Conservation (phyloP, 2,888 invertebrate species). For the Heliconius erato region DNA sequence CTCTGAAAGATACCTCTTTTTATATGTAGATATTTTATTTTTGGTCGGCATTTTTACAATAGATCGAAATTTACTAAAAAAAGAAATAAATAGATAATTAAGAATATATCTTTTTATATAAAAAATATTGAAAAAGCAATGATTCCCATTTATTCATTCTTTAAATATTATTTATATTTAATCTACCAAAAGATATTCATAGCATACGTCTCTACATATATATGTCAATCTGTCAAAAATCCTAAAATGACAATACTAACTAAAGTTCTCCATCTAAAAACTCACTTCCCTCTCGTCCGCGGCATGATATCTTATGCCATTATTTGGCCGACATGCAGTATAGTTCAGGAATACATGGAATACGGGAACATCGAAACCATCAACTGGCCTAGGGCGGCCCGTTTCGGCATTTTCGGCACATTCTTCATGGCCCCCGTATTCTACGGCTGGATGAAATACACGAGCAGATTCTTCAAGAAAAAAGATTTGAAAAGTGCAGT, state of each 20-base stretch:
- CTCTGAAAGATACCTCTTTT: neutral
- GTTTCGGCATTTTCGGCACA: constrained; percentile 91
- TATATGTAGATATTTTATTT: neutral
- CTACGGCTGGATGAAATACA: constrained; percentile 90
- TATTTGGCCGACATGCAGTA: constrained; percentile 90
- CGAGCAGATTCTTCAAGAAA: constrained; percentile 65
- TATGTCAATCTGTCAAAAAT: constrained; percentile 23
- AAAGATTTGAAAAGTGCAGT: constrained; percentile 66
- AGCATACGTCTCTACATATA: neutral
- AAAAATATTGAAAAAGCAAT: neutral
- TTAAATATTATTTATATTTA: neutral
- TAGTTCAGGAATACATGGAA: constrained; percentile 87
- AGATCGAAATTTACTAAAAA: too few relatives aligned
- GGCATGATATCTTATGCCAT: constrained; percentile 90
- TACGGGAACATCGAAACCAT: constrained; percentile 64
- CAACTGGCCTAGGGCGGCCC: constrained; percentile 87
- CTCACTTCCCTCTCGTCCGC: constrained; percentile 75
- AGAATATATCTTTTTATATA: neutral
- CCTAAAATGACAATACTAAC: constrained; percentile 61
- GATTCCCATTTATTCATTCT: neutral
- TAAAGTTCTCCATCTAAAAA: constrained; percentile 75
- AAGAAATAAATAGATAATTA: neutral
- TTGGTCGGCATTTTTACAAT: neutral
- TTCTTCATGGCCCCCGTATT: constrained; percentile 92
- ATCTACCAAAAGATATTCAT: neutral